Percentiles rank a stretch among this genome's conserved stretches.
Evolutionary conservation across 2,888 invertebrate genomes (phyloP).

Genomic region (Netelia inedita): DNA sequence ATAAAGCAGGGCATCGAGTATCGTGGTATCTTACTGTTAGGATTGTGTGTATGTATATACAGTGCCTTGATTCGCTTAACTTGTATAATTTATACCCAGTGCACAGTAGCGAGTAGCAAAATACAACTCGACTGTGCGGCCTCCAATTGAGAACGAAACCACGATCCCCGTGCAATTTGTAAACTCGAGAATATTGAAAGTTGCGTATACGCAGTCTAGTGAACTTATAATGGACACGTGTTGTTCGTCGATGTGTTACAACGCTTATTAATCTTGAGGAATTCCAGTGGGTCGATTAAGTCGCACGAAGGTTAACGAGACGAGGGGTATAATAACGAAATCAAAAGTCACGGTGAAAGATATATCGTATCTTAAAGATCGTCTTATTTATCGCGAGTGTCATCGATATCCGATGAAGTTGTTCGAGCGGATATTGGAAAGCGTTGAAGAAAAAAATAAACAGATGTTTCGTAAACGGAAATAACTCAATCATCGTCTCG

Average conservation of each 20-base stretch:
- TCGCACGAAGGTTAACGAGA: slow-evolving; percentile 55
- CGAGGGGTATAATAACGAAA: slow-evolving; percentile 43
- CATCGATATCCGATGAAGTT: background rate
- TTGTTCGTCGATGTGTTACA: too few species aligned
- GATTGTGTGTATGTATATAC: background rate
- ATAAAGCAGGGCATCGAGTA: slow-evolving; percentile 47
- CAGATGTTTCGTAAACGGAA: too few species aligned
- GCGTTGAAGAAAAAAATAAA: too few species aligned
- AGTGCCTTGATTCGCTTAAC: slow-evolving; percentile 25
- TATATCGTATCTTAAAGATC: slow-evolving; percentile 20
- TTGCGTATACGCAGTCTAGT: background rate
- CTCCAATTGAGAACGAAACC: slow-evolving; percentile 58
- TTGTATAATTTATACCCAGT: slow-evolving; percentile 41
- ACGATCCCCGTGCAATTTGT: slow-evolving; percentile 34
- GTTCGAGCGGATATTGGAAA: background rate
- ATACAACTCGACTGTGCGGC: slow-evolving; percentile 21
- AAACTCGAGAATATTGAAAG: slow-evolving; percentile 36
- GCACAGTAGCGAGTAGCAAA: slow-evolving; percentile 42
- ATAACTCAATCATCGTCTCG: too few species aligned
- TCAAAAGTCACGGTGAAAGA: slow-evolving; percentile 54
- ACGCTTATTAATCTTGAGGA: too few species aligned
- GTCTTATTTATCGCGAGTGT: slow-evolving; percentile 5
- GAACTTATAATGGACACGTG: too few species aligned
- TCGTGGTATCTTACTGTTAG: slow-evolving; percentile 7
- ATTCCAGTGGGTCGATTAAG: slow-evolving; percentile 32